Evolutionary conservation across 2,888 invertebrate species (phyloP), one percentile per base, ranked within the genome.

Genomic region (Caenorhabditis sp.): DNA sequence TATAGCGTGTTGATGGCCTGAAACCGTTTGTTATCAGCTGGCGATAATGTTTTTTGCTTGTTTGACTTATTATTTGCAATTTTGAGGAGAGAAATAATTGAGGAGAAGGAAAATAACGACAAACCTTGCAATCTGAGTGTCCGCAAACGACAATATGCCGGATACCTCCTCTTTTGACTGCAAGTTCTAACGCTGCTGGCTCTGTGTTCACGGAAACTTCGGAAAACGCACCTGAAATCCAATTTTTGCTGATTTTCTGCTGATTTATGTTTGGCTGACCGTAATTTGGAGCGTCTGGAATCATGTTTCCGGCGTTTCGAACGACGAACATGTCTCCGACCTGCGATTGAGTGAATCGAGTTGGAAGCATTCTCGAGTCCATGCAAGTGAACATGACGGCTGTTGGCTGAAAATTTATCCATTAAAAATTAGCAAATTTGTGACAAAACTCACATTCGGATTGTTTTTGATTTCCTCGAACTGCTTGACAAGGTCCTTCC

Each of bases 241-340:
- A 30, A 30, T 5, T 30, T 30, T 30, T 30, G 17, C 27, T 48
- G 13, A 6, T n/a, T 7, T 32, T 37, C 11, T n/a, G 24, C 53
- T 46, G 39, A 26, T 39, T 48, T 20, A 6, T n/a, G 11, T 32
- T 37, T n/a, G n/a, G 24, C 53, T 46, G 39, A 77, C 92, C 91
- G 89, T 95, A 95, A 89, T 94, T 93, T 88, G 94, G 93, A n/a
- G 95, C 94, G 89, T 95, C 94, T 0, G 97, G 96, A 85, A 97
- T 93, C 59, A 97, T 91, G 90, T 97, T 97, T 4, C 96, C 97
- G 48, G 96, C 96, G 91, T 97, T 97, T 90, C 96, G 92, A 2
- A 96, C 95, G 86, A 96, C 94, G 91, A 96, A 96, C 95, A 96
- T 95, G 90, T 97, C 96, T 52, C 97, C 97, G 82, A 96, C 94